Conservation (phyloP, 1,140 invertebrate species). For the Drosophila varians region DNA sequence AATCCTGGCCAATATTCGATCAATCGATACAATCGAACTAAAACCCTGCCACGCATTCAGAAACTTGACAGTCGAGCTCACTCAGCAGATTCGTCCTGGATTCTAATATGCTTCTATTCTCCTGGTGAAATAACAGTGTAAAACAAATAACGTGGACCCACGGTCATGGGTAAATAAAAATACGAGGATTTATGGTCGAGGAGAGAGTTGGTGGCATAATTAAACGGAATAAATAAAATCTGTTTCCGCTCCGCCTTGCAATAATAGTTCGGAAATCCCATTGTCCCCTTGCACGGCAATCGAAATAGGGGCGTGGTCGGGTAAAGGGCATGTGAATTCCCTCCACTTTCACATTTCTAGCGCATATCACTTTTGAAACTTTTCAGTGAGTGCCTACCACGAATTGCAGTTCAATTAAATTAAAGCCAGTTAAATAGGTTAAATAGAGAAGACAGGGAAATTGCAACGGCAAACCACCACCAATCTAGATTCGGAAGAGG, state of each 20-base stretch:
- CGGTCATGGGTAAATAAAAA: slow-evolving; percentile 28
- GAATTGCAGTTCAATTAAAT: slow-evolving; percentile 81
- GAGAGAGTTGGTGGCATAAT: no score
- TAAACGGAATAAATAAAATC: slow-evolving; percentile 41
- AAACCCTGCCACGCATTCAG: slow-evolving; percentile 19
- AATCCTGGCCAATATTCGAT: no score
- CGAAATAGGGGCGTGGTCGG: slow-evolving; percentile 43
- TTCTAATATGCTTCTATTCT: not conserved
- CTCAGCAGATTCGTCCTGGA: no score
- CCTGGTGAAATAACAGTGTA: slow-evolving; percentile 70
- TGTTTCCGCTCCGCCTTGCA: slow-evolving; percentile 76
- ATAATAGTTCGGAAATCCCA: slow-evolving; percentile 63
- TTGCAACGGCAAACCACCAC: slow-evolving; percentile 50
- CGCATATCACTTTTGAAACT: slow-evolving; percentile 49
- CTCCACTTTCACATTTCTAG: slow-evolving; percentile 9
- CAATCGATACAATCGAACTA: slow-evolving; percentile 22
- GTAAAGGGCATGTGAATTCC: slow-evolving; percentile 4
- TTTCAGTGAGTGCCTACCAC: slow-evolving; percentile 60
- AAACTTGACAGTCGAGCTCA: slow-evolving; percentile 15
- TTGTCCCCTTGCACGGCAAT: slow-evolving; percentile 66
- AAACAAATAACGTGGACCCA: slow-evolving; percentile 71
- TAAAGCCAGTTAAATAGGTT: slow-evolving; percentile 70
- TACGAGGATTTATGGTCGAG: no score
- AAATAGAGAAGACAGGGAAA: slow-evolving; percentile 38
- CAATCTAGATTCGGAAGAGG: not conserved